Evolutionary conservation across 2,888 invertebrate genomes (phyloP), one percentile per base, ranked within the genome.

Genomic region (Coelogynopora nodosa): DNA sequence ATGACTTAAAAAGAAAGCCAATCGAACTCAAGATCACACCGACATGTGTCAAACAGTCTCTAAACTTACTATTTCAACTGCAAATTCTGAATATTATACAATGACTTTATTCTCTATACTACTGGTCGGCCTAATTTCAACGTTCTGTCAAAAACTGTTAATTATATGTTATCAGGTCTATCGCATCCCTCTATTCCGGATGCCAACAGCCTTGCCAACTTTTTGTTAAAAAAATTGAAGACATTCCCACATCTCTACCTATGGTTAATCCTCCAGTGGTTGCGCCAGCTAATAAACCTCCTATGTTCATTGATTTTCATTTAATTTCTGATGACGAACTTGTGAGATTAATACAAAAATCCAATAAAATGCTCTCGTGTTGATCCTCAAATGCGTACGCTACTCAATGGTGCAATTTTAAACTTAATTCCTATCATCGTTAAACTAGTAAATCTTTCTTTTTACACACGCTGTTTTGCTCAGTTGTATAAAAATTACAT

Each of bases 1-100:
- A 74, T 26, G 74, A 74, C 74, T 74, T n/a, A 26, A 74, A 74
- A 74, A 74, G 74, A 23, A 74, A 74, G 74, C 74, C 74, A 74
- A 74, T 74, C 74, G 5, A 13, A 74, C 74, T 74, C 74, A 74
- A 74, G 74, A 74, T 74, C 74, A 5, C 74, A 74, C 2, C 27
- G 74, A 74, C 74, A 74, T 74, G 74, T 74, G 27, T 26, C 74
- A 74, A 10, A 74, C 74, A 74, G 74, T 74, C 74, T 74, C 74
- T 26, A 74, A 74, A 74, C 23, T 74, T 5, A n/a, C n/a, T n/a
- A 74, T 74, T 74, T 74, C 18, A 10, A 5, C 23, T 74, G 74
- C 74, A 74, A 74, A 74, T 10, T 74, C 74, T 26, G 74, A 74
- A n/a, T 74, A 74, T 13, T 74, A 74, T 74, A 74, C 5, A n/a